Percentiles rank a stretch among this genome's conserved stretches.
phyloP scores from a whole-genome alignment of 2,888 invertebrate species.

The Bedellia somnulentella region DNA sequence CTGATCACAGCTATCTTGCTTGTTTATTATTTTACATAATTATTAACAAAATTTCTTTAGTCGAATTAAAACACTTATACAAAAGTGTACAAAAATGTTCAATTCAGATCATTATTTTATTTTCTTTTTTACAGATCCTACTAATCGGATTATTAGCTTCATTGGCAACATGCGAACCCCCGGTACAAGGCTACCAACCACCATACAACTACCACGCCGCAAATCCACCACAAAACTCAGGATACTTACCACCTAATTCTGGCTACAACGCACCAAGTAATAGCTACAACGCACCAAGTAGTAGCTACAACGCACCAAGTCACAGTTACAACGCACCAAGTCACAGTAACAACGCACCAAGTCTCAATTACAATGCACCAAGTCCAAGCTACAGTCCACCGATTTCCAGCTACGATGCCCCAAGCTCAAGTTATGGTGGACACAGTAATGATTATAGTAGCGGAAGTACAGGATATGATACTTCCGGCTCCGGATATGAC shows the following conservation, averaged over 20 bases:
- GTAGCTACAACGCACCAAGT: constrained; percentile 18
- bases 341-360: constrained; percentile 21
- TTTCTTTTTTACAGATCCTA: constrained; percentile 25
- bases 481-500: constrained; percentile 12
- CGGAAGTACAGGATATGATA: too few species aligned
- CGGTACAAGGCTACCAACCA: constrained; percentile 22
- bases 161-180: constrained; percentile 28
- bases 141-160: constrained; percentile 19
- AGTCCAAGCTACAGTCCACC: too few species aligned
- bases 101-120: too few species aligned
- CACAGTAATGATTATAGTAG: too few species aligned
- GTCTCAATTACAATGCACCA: constrained; percentile 21
- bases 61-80: too few species aligned
- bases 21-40: too few species aligned
- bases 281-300: constrained; percentile 29
- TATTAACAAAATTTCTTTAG: too few species aligned
- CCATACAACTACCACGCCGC: constrained; percentile 24
- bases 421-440: too few species aligned
- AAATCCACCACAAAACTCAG: constrained; percentile 12
- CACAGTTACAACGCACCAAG: constrained; percentile 9
- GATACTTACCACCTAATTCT: too few species aligned
- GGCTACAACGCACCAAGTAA: constrained; percentile 20
- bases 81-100: too few species aligned
- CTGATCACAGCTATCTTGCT: too few species aligned
- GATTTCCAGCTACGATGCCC: too few species aligned